Percentiles rank a stretch among this genome's conserved stretches.
Conservation (phyloP, 2,888 invertebrate species). For the Andrena haemorrhoa region DNA sequence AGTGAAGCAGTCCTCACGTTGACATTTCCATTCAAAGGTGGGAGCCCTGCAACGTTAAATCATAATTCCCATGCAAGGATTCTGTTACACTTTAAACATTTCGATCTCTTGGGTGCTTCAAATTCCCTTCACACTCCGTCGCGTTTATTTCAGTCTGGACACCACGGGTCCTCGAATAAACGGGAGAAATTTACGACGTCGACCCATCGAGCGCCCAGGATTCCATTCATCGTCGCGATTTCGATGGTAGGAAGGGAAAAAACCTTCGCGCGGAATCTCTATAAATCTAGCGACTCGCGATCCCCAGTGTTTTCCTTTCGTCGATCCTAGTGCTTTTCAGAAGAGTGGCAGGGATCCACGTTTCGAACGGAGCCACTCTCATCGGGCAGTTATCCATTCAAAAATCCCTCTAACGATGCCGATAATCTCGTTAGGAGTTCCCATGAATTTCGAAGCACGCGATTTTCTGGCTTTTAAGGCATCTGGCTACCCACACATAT, state of each 20-base stretch:
- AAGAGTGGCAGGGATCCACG: not conserved
- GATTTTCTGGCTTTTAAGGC: not conserved
- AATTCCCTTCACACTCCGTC: not conserved
- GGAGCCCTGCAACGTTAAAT: not conserved
- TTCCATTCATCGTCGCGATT: not conserved
- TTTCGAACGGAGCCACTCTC: not conserved
- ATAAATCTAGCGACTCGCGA: not conserved
- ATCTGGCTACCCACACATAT: no score
- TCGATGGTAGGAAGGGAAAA: not conserved
- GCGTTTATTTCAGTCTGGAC: constrained; percentile 11
- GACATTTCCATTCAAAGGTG: not conserved
- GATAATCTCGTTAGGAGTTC: constrained; percentile 12
- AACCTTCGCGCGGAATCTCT: not conserved
- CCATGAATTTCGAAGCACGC: not conserved
- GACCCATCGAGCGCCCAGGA: constrained; percentile 9
- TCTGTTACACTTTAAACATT: not conserved
- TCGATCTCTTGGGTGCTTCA: not conserved
- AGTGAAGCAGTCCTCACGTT: not conserved
- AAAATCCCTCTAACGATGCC: not conserved
- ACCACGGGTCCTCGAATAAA: not conserved
- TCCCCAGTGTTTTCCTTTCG: not conserved
- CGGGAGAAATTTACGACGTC: not conserved
- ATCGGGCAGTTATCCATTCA: not conserved
- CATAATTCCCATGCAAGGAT: not conserved
- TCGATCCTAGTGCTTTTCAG: not conserved